Base-by-base conservation (phyloP, 2,113 vertebrate genomes). In the Mormyrus lacerda region DNA sequence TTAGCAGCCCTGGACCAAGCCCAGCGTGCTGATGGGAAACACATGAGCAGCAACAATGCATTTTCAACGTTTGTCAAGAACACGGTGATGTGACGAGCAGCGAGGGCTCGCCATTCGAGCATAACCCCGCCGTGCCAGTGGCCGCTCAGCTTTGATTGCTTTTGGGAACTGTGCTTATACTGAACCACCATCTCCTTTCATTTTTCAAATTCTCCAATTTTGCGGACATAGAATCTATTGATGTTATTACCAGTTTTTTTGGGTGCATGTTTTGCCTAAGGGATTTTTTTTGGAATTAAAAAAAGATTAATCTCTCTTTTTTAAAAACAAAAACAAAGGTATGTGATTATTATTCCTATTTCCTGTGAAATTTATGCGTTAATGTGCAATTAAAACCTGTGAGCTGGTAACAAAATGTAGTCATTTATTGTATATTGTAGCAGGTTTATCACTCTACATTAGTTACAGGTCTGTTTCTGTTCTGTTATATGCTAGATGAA, bases 1-100 rank as follows among this genome's bases (percentile, higher is more conserved):
- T 93, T 94, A 95, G 96, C 95, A 94, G 94, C 94, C 93, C 94
- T 99, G 98, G 97, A 97, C 94, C 86, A 10, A 91, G 93, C 95
- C 96, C 97, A 98, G 94, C 95, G 2, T 93, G 94, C 92, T 97
- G 97, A 98, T 97, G 97, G 96, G 96, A 97, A 98, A 96, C 97
- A 97, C 93, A 97, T 97, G 97, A 97, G 93, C 94, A 94, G 94
- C 94, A 96, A 97, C 96, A 96, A 96, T 94, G 96, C 93, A 89
- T 27, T 91, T 94, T 97, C 95, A 97, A 95, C 95, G 95, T 96
- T 90, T 93, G 94, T 96, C 91, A 93, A 95, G 96, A 96, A 94
- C 94, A 93, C 95, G 95, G 95, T 95, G 93, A 96, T 94, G 96
- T 95, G 94, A 95, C 96, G 94, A 96, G 95, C 96, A 95, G 95